Evolutionary conservation across 2,888 invertebrate genomes (phyloP), one percentile per base, ranked within the genome.

Genomic region (Fabriciana adippe): DNA sequence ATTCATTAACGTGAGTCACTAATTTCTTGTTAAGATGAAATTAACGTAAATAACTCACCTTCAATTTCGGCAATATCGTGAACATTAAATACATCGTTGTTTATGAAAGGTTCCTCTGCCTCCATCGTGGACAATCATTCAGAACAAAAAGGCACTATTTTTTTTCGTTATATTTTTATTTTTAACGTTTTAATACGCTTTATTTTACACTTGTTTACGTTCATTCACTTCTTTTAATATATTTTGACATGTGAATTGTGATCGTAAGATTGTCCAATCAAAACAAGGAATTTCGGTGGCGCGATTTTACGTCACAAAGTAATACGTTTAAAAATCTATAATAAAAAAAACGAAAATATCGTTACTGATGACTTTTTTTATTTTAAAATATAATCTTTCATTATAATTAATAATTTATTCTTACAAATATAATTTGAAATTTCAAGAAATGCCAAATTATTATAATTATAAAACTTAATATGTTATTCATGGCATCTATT

Each of bases 1-100:
- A 68, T 26, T 61, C 16, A 66, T 67, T 62, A 66, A 63, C 18
- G 3, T 18, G 45, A 66, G 31, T 66, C 53, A 53, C 53, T 59
- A 59, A 53, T 18, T 55, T 26, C 26, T 26, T 57, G 15, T 26
- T 45, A 53, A n/a, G 15, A 18, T 16, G n/a, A 3, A 35, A 18
- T 53, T 48, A n/a, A 45, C 50, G 2, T 14, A 41, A 31, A 45
- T 60, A 18, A 62, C 55, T 87, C 92, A 95, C 96, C 96, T 87
- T 96, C 95, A 74, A 96, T 93, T 81, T 95, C 95, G 75, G 94
- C 93, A 56, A 96, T 93, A 79, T 95, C 96, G 72, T 94, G 94
- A 47, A 95, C 90, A 84, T 94, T 95, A 81, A 95, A 95, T 64
- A 93, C 94, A 77, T 94, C 94, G 73, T 87, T 82, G 76, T 84